phyloP scores from a whole-genome alignment of 1,140 invertebrate species.

The Drosophila pseudoobscura region DNA sequence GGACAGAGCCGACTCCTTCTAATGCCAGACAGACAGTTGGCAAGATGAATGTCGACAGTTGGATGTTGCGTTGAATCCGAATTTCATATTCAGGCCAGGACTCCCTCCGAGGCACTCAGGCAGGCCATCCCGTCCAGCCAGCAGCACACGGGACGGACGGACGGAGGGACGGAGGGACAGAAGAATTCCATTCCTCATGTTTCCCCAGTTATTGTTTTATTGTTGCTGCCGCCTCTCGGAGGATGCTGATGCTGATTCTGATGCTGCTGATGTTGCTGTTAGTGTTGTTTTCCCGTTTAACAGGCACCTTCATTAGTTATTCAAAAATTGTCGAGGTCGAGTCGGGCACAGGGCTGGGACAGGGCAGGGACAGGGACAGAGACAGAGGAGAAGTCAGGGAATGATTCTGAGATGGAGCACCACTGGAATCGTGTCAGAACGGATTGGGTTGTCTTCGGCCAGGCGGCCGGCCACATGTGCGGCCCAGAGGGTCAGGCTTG shows the following conservation, averaged over 20 bases:
- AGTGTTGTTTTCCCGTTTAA: constrained; percentile 49
- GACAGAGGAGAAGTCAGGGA: constrained; percentile 1
- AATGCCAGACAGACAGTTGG: constrained; percentile 73
- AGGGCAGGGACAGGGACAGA: not conserved
- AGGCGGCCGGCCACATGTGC: constrained; percentile 50
- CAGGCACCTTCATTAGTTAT: constrained; percentile 79
- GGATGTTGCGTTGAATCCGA: constrained; percentile 56
- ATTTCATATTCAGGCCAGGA: constrained; percentile 77
- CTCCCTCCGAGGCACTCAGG: constrained; percentile 22
- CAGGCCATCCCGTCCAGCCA: constrained; percentile 4
- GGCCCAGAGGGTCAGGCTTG: constrained; percentile 18
- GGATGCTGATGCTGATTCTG: constrained; percentile 4
- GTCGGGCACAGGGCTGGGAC: not conserved
- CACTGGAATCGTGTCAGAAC: constrained; percentile 69
- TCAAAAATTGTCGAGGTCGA: constrained; percentile 70
- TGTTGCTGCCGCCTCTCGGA: constrained; percentile 18
- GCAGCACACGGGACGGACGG: constrained; percentile 5
- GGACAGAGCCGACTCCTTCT: constrained; percentile 35
- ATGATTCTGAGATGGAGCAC: constrained; percentile 29
- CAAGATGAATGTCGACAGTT: constrained; percentile 80
- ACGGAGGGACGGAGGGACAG: not conserved
- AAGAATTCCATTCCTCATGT: constrained; percentile 27
- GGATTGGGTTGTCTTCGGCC: constrained; percentile 51
- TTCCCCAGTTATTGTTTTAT: constrained; percentile 61
- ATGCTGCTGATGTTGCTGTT: constrained; percentile 30